These are phyloP conservation scores for Seriola aureovittata DNA, from an alignment of 2,113 vertebrate genomes.

Conservation along the genomic window DNA sequence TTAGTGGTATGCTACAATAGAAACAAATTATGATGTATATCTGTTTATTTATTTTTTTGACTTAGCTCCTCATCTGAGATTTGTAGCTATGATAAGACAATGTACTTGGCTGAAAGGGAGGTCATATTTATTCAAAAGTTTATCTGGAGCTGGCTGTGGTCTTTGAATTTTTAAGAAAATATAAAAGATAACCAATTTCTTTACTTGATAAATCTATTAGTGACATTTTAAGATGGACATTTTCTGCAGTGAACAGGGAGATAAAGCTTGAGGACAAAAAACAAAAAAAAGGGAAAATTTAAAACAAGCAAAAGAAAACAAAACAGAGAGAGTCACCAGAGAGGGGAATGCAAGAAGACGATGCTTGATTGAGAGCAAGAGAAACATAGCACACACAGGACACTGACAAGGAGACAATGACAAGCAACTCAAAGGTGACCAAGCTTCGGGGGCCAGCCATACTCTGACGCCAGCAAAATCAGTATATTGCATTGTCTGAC, in stretches of 20 bases:
- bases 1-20: background rate
- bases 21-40: background rate
- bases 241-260: constrained; percentile 56
- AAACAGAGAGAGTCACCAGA: constrained; percentile 42
- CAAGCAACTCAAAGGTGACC: constrained; percentile 66
- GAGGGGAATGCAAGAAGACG: constrained; percentile 38
- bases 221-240: constrained; percentile 63
- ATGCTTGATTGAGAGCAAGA: constrained; percentile 50
- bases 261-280: constrained; percentile 22
- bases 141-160: background rate
- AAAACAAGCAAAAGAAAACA: constrained; percentile 41
- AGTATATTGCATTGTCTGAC: background rate
- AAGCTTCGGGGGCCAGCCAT: constrained; percentile 71
- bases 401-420: constrained; percentile 74
- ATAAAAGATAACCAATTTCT: background rate
- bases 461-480: constrained; percentile 26
- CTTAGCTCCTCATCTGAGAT: background rate
- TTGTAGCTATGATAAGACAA: background rate
- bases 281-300: background rate
- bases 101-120: background rate
- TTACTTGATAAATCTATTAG: background rate
- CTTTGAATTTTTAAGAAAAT: background rate
- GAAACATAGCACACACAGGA: constrained; percentile 60
- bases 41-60: background rate
- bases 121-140: background rate